These are phyloP conservation scores for Monopis laevigella DNA, from an alignment of 2,888 invertebrate species.

Conservation along the genomic window DNA sequence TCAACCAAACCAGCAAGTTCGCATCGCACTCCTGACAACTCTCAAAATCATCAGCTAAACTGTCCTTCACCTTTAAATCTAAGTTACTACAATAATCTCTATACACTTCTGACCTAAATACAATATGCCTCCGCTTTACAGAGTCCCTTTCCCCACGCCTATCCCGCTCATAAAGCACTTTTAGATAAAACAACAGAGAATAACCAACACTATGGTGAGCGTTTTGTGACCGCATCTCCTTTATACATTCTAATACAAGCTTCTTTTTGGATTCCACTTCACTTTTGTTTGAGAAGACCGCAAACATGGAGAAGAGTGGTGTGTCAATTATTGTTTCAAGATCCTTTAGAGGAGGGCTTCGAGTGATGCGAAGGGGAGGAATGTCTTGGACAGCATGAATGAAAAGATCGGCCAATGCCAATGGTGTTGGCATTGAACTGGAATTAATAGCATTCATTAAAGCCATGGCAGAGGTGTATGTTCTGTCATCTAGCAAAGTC, in stretches of 20 bases:
- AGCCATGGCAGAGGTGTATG: constrained; percentile 42
- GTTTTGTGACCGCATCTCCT: constrained; percentile 77
- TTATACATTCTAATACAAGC: constrained; percentile 80
- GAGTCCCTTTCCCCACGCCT: constrained; percentile 52
- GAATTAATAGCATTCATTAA: constrained; percentile 41
- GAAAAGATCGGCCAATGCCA: constrained; percentile 53
- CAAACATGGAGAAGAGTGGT: constrained; percentile 88
- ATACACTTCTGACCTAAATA: constrained; percentile 86
- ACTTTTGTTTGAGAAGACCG: constrained; percentile 76
- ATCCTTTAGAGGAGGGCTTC: constrained; percentile 57
- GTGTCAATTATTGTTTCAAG: constrained; percentile 77
- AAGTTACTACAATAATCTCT: constrained; percentile 86
- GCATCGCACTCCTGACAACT: constrained; percentile 91
- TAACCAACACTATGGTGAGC: constrained; percentile 82
- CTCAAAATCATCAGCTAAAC: constrained; percentile 84
- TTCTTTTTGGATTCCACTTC: constrained; percentile 81
- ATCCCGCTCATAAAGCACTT: constrained; percentile 73
- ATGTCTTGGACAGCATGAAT: constrained; percentile 58
- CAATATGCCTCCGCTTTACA: constrained; percentile 65
- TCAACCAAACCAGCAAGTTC: constrained; percentile 87
- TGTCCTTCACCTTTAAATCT: constrained; percentile 77
- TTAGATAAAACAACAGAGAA: constrained; percentile 88
- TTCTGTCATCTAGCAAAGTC: constrained; percentile 52
- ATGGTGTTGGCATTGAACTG: constrained; percentile 45
- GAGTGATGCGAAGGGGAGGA: constrained; percentile 53